phyloP scores from a whole-genome alignment of 2,113 vertebrate species.

The Argyrosomus japonicus region DNA sequence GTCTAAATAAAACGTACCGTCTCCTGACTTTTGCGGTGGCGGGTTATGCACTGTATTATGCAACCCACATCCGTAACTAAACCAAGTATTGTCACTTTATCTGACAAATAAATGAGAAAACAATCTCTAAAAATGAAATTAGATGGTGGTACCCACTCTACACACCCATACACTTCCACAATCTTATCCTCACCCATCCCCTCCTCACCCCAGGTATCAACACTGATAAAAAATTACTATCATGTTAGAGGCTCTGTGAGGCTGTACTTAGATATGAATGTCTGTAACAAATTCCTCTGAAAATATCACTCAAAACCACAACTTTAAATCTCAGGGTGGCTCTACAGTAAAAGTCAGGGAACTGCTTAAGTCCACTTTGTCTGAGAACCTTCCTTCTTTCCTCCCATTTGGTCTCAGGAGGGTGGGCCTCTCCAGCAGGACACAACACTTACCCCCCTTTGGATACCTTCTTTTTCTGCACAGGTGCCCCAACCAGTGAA shows the following conservation, averaged over 20 bases:
- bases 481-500: background rate
- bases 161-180: slow-evolving; percentile 25
- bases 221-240: background rate
- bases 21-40: slow-evolving; percentile 60
- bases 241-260: background rate
- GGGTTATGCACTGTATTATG: slow-evolving; percentile 36
- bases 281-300: background rate
- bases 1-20: slow-evolving; percentile 66
- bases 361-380: background rate
- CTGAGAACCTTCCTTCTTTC: background rate
- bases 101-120: slow-evolving; percentile 44
- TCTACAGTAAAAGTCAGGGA: background rate
- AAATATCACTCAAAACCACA: slow-evolving; percentile 8
- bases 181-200: background rate
- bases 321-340: background rate
- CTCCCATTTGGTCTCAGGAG: background rate
- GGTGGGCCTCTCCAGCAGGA: background rate
- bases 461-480: background rate
- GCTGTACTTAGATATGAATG: background rate
- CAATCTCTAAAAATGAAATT: slow-evolving; percentile 33
- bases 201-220: background rate
- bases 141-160: slow-evolving; percentile 5
- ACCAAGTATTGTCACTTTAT: slow-evolving; percentile 40
- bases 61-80: slow-evolving; percentile 55
- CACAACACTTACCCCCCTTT: background rate